Evolutionary conservation across 53 echinoderm and acorn worm genomes (phyloP).

Genomic region (Zoroaster sp.): DNA sequence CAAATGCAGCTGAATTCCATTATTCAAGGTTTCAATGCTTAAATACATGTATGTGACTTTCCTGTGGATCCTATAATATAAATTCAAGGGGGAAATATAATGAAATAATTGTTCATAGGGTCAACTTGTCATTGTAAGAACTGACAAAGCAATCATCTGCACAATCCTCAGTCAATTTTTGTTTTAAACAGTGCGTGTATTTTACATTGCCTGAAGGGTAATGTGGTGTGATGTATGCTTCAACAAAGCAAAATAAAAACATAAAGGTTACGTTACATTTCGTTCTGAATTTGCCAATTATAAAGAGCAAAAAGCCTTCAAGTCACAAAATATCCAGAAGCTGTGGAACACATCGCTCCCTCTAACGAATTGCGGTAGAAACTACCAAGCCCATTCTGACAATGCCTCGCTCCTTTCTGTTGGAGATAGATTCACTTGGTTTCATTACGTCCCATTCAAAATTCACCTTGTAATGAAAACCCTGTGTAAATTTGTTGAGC

Average conservation of each 20-base stretch:
- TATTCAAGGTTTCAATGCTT: neutral
- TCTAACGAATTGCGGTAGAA: neutral
- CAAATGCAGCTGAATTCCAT: no score
- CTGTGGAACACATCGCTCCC: neutral
- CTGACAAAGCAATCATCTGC: neutral
- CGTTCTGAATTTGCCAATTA: neutral
- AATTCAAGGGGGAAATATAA: no score
- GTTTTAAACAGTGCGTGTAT: neutral
- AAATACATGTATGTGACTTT: no score
- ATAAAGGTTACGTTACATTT: slow-evolving; percentile 6
- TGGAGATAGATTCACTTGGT: neutral
- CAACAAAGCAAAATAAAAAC: neutral
- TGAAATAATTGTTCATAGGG: no score
- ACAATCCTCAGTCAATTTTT: neutral
- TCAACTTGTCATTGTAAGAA: neutral
- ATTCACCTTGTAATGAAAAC: slow-evolving; percentile 48
- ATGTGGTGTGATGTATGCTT: neutral
- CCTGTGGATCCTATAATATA: no score
- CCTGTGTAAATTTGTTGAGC: slow-evolving; percentile 53
- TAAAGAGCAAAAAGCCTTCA: neutral
- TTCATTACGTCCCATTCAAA: slow-evolving; percentile 49
- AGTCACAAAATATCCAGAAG: neutral
- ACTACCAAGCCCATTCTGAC: neutral
- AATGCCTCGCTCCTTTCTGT: neutral
- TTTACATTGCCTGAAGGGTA: neutral